phyloP scores from a whole-genome alignment of 2,888 invertebrate species.

The Apomyelois bistriatella region DNA sequence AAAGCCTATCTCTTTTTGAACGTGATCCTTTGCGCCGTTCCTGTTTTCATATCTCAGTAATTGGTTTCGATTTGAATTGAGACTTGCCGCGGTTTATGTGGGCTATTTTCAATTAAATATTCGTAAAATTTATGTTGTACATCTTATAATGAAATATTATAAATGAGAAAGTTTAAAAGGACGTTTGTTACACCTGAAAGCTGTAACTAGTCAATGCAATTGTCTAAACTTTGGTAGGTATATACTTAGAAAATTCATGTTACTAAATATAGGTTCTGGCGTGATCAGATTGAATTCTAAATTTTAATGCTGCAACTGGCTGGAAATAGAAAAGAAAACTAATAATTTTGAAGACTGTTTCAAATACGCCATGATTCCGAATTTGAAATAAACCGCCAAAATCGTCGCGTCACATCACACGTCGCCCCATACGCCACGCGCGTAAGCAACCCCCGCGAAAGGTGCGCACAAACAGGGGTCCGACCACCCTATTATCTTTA shows the following conservation, averaged over 20 bases:
- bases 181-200: no score
- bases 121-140: no score
- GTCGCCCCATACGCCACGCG: slow-evolving; percentile 44
- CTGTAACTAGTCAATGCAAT: no score
- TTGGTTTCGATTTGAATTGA: slow-evolving; percentile 67
- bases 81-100: slow-evolving; percentile 9
- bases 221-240: no score
- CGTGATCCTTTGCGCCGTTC: slow-evolving; percentile 48
- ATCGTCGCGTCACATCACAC: slow-evolving; percentile 44
- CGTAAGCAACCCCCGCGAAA: slow-evolving; percentile 64
- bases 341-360: not conserved
- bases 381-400: slow-evolving; percentile 71
- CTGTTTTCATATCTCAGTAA: slow-evolving; percentile 64
- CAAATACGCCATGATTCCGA: slow-evolving; percentile 28
- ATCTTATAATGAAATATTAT: not conserved
- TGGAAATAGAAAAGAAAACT: not conserved
- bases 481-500: slow-evolving; percentile 77
- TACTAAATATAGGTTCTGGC: no score
- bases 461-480: slow-evolving; percentile 63
- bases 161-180: not conserved
- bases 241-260: no score
- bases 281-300: no score
- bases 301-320: no score
- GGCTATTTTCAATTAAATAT: not conserved
- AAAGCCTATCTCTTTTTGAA: slow-evolving; percentile 69